Conservation (phyloP, 2,113 vertebrate genomes). For the Nesospiza acunhae region DNA sequence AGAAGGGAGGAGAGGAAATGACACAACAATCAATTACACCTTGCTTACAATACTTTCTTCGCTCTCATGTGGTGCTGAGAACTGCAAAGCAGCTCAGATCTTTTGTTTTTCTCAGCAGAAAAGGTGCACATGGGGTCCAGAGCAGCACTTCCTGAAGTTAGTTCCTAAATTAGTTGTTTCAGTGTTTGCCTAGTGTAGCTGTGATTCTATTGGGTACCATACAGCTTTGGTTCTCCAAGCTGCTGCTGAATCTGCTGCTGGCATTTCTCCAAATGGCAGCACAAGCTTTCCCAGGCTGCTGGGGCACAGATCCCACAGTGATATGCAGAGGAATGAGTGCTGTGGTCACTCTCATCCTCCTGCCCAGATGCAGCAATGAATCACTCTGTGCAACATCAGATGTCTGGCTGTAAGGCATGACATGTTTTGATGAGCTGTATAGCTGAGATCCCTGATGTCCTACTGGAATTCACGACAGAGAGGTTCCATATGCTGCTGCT, state of each 20-base stretch:
- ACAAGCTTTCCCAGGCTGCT: not conserved
- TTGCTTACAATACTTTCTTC: not conserved
- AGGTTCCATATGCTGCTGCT: not conserved
- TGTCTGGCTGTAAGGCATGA: not conserved
- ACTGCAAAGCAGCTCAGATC: not conserved
- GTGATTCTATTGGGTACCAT: not conserved
- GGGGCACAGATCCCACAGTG: not conserved
- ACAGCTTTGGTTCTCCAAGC: not conserved
- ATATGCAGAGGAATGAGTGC: not conserved
- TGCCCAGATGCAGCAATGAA: not conserved
- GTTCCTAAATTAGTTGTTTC: not conserved
- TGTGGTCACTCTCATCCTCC: not conserved
- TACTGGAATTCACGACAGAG: not conserved
- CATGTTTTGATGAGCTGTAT: not conserved
- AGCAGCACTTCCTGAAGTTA: not conserved
- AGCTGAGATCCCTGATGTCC: not conserved
- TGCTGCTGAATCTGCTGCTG: not conserved
- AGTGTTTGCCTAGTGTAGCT: not conserved
- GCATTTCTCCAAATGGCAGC: not conserved
- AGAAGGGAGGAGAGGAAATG: not conserved
- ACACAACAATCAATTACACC: not conserved
- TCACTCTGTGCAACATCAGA: not conserved
- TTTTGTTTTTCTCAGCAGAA: not conserved
- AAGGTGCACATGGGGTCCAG: not conserved
- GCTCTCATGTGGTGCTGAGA: not conserved